These are phyloP conservation scores for Archegozetes longisetosus DNA, from an alignment of 1,140 invertebrate species.

Conservation along the genomic window DNA sequence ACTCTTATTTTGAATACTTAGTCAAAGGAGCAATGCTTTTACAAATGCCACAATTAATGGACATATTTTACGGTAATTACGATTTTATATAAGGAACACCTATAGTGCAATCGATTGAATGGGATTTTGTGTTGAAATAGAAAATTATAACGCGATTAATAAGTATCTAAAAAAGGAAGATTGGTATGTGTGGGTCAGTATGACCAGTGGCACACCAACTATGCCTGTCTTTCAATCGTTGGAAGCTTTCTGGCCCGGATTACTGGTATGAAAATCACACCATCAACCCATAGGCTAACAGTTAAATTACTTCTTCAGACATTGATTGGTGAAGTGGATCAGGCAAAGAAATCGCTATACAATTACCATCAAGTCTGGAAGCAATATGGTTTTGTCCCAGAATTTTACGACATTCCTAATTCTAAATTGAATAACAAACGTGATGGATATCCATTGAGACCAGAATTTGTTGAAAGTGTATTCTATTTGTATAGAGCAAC, in stretches of 20 bases:
- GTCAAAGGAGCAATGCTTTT: constrained; percentile 72
- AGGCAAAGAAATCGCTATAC: constrained; percentile 77
- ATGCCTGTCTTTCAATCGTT: constrained; percentile 93
- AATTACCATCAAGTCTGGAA: constrained; percentile 93
- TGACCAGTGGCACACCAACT: constrained; percentile 74
- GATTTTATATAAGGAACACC: constrained; percentile 81
- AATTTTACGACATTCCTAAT: constrained; percentile 82
- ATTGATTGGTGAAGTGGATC: constrained; percentile 78
- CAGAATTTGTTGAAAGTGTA: constrained; percentile 87
- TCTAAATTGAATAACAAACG: constrained; percentile 61
- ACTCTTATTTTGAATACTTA: constrained; percentile 97
- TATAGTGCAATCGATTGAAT: constrained; percentile 36
- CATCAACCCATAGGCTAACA: neutral
- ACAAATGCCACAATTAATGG: constrained; percentile 63
- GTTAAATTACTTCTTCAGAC: constrained; percentile 31
- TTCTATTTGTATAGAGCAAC: constrained; percentile 94
- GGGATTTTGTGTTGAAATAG: constrained; percentile 26
- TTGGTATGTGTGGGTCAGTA: constrained; percentile 30
- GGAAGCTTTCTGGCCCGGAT: constrained; percentile 95
- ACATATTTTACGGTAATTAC: constrained; percentile 55
- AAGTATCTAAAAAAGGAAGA: constrained; percentile 82
- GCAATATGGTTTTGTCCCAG: constrained; percentile 91
- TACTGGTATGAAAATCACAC: constrained; percentile 46
- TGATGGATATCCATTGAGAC: constrained; percentile 85
- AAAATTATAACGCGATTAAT: constrained; percentile 56